Base-by-base conservation (phyloP, 2,888 invertebrate genomes). In the Autographa gamma region DNA sequence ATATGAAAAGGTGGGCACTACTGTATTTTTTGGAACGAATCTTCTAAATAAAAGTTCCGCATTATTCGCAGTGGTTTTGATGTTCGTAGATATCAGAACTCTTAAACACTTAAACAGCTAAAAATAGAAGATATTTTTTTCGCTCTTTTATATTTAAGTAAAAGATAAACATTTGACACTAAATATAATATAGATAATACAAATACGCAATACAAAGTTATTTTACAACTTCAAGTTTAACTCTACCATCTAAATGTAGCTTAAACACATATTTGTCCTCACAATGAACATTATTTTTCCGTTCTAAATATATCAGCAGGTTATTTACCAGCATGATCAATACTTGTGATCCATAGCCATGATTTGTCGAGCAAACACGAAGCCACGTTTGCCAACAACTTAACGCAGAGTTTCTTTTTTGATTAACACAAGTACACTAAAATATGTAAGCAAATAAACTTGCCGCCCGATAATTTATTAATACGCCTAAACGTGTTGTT, bases 391-490 rank as follows among this genome's bases (percentile, higher is more conserved):
- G 82, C 85, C 74, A 67, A 88, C 85, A 83, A 91, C 89, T 93
- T 93, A 92, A 86, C 90, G 83, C 80, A 70, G 76, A 91, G 91
- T 93, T 93, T 92, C 90, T 88, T 88, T 84, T 80, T 75, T 88
- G 79, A 89, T 93, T 93, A 93, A 86, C 90, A 85, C 80, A 77
- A 78, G 81, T 76, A 82, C 86, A 90, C 93, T 93, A 93, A 93
- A 92, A 93, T 86, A 83, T 86, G 79, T 84, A 82, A 82, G 82
- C 88, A 91, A 91, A 92, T 87, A 88, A 66, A 71, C 80, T 81
- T 78, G 79, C 74, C 77, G 85, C 75, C 80, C 82, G 89, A 90
- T 93, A 91, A 92, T 92, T 91, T 91, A 91, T 92, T 91, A 90
- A 90, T 91, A 91, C 85, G 85, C 89, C 86, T 88, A 89, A 90